phyloP scores from a whole-genome alignment of 2,113 vertebrate genomes.

The Etia nguti region DNA sequence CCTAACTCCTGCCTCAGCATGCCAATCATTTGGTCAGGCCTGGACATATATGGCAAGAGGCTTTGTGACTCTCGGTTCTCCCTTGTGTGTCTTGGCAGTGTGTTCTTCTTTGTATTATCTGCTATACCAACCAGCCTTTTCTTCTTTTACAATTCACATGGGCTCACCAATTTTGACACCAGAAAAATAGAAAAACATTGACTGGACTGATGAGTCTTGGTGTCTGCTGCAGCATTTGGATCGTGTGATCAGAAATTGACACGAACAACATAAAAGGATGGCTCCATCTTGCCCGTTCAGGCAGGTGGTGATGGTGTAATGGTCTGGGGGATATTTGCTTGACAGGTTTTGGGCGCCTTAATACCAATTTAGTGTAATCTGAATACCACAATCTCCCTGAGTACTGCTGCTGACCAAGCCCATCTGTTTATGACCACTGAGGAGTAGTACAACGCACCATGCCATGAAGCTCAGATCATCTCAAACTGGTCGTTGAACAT shows the following conservation, averaged over 20 bases:
- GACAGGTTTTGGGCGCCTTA: background rate
- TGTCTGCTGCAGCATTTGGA: background rate
- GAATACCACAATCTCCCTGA: background rate
- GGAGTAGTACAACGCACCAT: background rate
- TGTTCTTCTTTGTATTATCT: background rate
- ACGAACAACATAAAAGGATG: accelerated
- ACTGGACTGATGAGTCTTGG: background rate
- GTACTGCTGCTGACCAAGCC: background rate
- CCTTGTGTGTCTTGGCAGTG: constrained; percentile 5
- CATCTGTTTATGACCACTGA: background rate
- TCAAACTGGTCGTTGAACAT: background rate
- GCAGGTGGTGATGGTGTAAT: background rate
- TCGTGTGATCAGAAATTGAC: background rate
- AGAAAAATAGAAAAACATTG: background rate
- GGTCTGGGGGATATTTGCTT: background rate
- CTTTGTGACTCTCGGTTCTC: background rate
- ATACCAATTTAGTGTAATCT: background rate
- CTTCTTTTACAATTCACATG: accelerated
- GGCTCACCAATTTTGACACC: background rate
- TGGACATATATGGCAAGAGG: background rate
- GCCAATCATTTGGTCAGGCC: constrained; percentile 17
- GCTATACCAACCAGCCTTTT: constrained; percentile 1
- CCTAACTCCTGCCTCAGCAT: constrained; percentile 24
- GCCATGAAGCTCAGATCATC: background rate
- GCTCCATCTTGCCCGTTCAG: background rate